Percentiles rank a stretch among this genome's conserved stretches.
phyloP scores from a whole-genome alignment of 2,113 vertebrate species.

The Mirounga angustirostris region DNA sequence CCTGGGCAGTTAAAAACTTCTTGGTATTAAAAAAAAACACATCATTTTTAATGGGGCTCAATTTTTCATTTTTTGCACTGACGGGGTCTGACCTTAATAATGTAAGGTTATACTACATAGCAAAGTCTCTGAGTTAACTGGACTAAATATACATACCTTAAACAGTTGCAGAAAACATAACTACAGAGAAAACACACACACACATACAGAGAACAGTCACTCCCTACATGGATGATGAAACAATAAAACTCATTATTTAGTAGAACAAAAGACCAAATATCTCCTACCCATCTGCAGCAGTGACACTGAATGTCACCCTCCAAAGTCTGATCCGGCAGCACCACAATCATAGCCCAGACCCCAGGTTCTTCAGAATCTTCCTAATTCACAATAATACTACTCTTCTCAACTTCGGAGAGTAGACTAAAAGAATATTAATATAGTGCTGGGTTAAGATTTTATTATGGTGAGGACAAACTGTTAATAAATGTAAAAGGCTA shows the following conservation, averaged over 20 bases:
- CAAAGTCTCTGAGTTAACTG: conserved; percentile 15
- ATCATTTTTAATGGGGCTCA: background rate
- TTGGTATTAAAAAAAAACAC: conserved; percentile 28
- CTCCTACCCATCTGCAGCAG: background rate
- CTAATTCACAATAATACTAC: background rate
- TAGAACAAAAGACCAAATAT: background rate
- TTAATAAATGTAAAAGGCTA: background rate
- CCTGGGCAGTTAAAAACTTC: conserved; percentile 27
- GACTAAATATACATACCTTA: background rate
- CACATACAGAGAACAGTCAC: background rate
- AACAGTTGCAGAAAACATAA: conserved; percentile 31
- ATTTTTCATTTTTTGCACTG: conserved; percentile 35
- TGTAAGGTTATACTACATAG: background rate
- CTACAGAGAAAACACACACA: background rate
- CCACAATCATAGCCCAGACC: background rate
- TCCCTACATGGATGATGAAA: background rate
- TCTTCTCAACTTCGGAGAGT: background rate
- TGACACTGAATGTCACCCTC: background rate
- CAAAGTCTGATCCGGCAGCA: background rate
- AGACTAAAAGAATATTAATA: background rate
- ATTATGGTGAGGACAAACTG: background rate
- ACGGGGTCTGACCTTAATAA: conserved; percentile 20
- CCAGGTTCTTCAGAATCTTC: background rate
- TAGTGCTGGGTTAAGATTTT: background rate
- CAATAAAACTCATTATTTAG: background rate